These are phyloP conservation scores for Lepidurus arcticus DNA, from an alignment of 1,140 invertebrate genomes.

Conservation along the genomic window DNA sequence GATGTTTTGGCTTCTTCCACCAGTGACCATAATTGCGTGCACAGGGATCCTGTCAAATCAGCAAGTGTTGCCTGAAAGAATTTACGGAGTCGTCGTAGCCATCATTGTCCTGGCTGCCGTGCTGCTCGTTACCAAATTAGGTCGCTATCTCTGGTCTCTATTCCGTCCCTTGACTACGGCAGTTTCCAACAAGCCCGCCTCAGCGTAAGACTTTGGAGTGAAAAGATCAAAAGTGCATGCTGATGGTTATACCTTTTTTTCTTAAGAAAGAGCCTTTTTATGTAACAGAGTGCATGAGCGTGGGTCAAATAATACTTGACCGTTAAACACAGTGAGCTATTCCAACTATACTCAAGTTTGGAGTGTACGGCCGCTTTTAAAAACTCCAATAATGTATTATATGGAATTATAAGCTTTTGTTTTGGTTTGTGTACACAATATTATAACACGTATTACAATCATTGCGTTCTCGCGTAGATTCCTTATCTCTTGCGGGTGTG, in stretches of 20 bases:
- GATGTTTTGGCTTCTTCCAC: not conserved
- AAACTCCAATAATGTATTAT: not conserved
- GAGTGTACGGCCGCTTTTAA: not conserved
- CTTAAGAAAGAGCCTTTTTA: no score
- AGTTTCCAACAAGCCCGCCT: not conserved
- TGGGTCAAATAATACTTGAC: not conserved
- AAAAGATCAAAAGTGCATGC: no score
- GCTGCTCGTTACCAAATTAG: constrained; percentile 3
- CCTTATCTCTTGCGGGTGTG: not conserved
- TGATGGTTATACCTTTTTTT: no score
- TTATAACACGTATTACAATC: not conserved
- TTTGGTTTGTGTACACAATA: not conserved
- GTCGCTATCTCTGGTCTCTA: constrained; percentile 8
- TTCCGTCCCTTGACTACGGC: not conserved
- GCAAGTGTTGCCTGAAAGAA: not conserved
- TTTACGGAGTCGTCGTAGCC: not conserved
- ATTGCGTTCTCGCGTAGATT: not conserved
- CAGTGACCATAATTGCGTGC: not conserved
- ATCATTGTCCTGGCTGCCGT: not conserved
- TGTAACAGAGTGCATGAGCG: not conserved
- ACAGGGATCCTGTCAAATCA: constrained; percentile 1
- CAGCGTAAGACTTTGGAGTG: not conserved
- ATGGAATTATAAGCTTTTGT: not conserved
- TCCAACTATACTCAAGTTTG: not conserved
- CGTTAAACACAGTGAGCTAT: not conserved